phyloP scores from a whole-genome alignment of 2,888 invertebrate species.

The Diplolepis rosae region DNA sequence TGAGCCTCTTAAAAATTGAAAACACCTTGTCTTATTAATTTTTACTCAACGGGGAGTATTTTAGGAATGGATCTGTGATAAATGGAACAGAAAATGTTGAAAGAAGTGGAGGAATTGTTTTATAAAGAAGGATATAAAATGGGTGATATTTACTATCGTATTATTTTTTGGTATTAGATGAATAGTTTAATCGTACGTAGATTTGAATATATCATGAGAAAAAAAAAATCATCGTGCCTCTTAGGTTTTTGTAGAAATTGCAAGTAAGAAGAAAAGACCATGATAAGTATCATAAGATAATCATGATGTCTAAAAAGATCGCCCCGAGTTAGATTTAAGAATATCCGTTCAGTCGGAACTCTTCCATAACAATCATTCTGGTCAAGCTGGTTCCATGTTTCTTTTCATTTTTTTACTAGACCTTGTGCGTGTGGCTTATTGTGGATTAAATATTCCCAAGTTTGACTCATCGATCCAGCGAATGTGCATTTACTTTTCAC shows the following conservation, averaged over 20 bases:
- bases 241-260: neutral
- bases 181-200: neutral
- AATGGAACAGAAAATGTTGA: constrained; percentile 13
- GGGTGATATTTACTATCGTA: constrained; percentile 21
- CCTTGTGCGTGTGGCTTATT: too few species aligned
- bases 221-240: constrained; percentile 19
- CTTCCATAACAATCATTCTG: constrained; percentile 74
- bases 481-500: too few species aligned
- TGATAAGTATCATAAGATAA: neutral
- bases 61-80: constrained; percentile 20
- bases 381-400: constrained; percentile 74
- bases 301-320: constrained; percentile 48
- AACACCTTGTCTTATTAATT: neutral
- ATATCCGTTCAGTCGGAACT: constrained; percentile 63
- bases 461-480: neutral
- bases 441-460: too few species aligned
- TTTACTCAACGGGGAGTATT: neutral
- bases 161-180: constrained; percentile 12
- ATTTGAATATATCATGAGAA: neutral
- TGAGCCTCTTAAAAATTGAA: neutral
- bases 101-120: neutral
- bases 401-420: constrained; percentile 52
- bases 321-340: constrained; percentile 66
- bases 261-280: neutral
- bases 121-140: neutral